Evolutionary conservation across 2,888 invertebrate species (phyloP).

Genomic region (Drosophila prolongata): DNA sequence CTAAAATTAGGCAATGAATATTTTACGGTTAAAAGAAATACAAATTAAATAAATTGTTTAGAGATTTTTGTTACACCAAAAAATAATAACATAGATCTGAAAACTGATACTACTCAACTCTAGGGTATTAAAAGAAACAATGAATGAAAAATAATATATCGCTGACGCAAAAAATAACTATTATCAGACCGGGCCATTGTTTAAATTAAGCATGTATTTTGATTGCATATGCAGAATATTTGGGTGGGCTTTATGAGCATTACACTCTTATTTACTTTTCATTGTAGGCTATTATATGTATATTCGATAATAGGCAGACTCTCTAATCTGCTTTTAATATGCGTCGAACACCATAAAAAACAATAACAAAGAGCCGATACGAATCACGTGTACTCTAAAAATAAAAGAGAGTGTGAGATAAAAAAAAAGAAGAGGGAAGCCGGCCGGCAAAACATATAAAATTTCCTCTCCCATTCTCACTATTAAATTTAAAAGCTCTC

Average conservation of each 20-base stretch:
- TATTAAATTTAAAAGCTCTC: not conserved
- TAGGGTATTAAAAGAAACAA: too few species aligned
- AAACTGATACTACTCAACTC: too few species aligned
- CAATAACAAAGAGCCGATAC: not conserved
- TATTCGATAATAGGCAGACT: not conserved
- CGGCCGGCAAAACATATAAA: slow-evolving; percentile 19
- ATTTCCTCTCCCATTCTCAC: not conserved
- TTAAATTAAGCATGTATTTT: not conserved
- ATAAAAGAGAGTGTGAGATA: slow-evolving; percentile 2
- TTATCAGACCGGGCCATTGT: not conserved
- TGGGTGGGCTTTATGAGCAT: not conserved
- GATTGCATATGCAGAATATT: not conserved
- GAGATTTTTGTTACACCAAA: too few species aligned
- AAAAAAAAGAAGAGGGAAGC: not conserved
- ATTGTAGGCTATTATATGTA: not conserved
- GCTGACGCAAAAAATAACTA: not conserved
- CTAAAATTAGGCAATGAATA: too few species aligned
- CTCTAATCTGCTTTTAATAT: slow-evolving; percentile 10
- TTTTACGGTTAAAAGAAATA: too few species aligned
- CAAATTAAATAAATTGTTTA: too few species aligned
- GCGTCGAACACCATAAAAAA: not conserved
- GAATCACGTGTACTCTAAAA: slow-evolving; percentile 30
- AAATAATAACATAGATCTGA: too few species aligned
- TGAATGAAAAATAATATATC: too few species aligned
- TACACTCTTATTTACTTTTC: not conserved